Conservation (phyloP, 2,888 invertebrate species). For the Eupithecia subumbrata region DNA sequence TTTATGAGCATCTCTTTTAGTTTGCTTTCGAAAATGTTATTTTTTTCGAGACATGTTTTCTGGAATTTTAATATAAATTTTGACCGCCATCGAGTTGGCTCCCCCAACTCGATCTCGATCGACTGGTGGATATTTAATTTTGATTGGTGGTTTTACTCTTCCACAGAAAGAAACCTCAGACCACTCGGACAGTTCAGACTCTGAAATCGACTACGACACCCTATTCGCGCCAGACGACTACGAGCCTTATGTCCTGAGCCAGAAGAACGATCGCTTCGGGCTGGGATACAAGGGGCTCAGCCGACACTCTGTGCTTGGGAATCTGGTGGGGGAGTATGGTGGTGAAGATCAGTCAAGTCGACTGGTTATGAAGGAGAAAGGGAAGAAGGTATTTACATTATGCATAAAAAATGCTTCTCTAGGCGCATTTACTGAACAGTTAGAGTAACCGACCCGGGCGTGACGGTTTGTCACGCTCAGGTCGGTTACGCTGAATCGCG, state of each 20-base stretch:
- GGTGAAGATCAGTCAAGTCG: constrained; percentile 62
- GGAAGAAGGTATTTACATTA: constrained; percentile 64
- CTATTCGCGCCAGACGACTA: constrained; percentile 93
- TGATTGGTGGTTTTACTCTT: neutral
- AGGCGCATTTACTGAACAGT: too few species aligned
- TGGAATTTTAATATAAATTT: too few species aligned
- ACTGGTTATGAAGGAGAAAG: constrained; percentile 75
- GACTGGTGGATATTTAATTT: too few species aligned
- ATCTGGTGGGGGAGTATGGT: constrained; percentile 65
- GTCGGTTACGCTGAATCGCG: too few species aligned
- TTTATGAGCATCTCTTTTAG: too few species aligned
- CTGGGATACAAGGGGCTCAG: constrained; percentile 90
- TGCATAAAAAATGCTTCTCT: too few species aligned
- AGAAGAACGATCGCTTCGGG: constrained; percentile 93
- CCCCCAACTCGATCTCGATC: too few species aligned
- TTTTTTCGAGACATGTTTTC: too few species aligned
- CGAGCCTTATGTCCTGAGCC: constrained; percentile 87
- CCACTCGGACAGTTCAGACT: constrained; percentile 63
- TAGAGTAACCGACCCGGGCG: too few species aligned
- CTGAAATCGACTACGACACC: constrained; percentile 83
- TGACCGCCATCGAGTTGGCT: too few species aligned
- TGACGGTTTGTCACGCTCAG: too few species aligned
- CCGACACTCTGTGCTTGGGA: constrained; percentile 85
- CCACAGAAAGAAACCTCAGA: constrained; percentile 57
- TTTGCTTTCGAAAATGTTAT: too few species aligned